Base-by-base conservation (phyloP, 2,113 vertebrate genomes). In the Limnothrissa miodon region DNA sequence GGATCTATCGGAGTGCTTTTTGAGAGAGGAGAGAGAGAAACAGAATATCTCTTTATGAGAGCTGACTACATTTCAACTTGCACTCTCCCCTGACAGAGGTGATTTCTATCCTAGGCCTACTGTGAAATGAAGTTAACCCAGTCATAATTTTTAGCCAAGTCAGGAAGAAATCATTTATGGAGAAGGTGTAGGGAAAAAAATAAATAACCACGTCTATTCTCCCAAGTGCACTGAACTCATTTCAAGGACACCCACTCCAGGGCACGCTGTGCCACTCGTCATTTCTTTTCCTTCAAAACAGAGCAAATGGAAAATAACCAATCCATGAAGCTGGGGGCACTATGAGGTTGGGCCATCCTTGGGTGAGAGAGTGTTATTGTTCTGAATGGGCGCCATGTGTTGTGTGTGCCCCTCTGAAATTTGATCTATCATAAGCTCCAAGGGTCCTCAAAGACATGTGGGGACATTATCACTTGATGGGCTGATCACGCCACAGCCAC, bases 371-470 rank as follows among this genome's bases (percentile, higher is more conserved):
- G n/a, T 83, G 66, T 86, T 82, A 46, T 85, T 85, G 53, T 80
- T 44, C 59, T 78, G 25, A 29, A 48, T 59, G 70, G 1, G 80
- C 44, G 39, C 29, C 66, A 45, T 39, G 33, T 80, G 66, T 74
- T 33, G 36, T 74, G 13, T 33, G 13, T 74, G 79, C 36, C 44
- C 44, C 8, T 85, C 83, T 66, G 59, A 45, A 45, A 82, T 85
- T 85, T 87, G 87, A 90, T 91, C 89, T 87, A 87, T 91, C 88
- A 86, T 78, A 86, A 83, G 87, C 78, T 89, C 85, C 39, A 45
- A 21, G 36, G 78, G 74, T 84, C 84, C 80, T 87, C 83, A 89
- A 81, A 84, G 39, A 83, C 82, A 51, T 62, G 44, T 39, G 23
- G 25, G 45, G 78, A 80, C 42, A 84, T 80, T 62, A 80, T 36